A percentile compares a stretch with the other conserved stretches of the same genome.
Evolutionary conservation across 2,113 vertebrate species (phyloP).

Genomic region (Limanda limanda): DNA sequence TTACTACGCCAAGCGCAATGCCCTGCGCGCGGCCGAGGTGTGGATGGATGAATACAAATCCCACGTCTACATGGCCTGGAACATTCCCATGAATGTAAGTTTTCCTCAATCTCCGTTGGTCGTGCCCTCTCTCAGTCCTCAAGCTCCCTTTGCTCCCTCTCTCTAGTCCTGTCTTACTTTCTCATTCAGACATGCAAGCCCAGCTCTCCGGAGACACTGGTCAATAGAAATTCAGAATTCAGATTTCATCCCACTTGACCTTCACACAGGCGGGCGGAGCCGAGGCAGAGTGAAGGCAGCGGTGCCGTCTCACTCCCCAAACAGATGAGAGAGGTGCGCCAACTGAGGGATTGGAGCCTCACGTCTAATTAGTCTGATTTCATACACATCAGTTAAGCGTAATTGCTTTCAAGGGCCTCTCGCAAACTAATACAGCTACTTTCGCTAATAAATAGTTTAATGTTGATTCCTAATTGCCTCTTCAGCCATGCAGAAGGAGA

Average conservation of each 20-base stretch:
- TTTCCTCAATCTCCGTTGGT: constrained; percentile 13
- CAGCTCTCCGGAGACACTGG: constrained; percentile 21
- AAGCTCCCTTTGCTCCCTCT: background rate
- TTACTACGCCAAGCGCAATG: constrained; percentile 97
- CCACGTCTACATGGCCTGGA: constrained; percentile 99
- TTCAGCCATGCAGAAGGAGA: constrained; percentile 46
- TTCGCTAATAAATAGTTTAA: constrained; percentile 65
- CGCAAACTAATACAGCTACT: constrained; percentile 68
- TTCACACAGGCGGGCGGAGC: constrained; percentile 55
- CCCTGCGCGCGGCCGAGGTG: constrained; percentile 94
- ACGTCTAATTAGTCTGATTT: constrained; percentile 64
- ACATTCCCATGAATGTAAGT: constrained; percentile 97
- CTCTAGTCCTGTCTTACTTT: constrained; percentile 32
- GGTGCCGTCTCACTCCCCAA: constrained; percentile 25
- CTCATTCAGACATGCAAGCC: constrained; percentile 54
- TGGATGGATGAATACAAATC: constrained; percentile 99
- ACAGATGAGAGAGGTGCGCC: constrained; percentile 38
- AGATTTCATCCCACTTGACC: constrained; percentile 72
- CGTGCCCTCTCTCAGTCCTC: constrained; percentile 6
- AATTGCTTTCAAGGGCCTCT: constrained; percentile 75
- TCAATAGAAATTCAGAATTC: constrained; percentile 70
- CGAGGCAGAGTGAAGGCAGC: constrained; percentile 27
- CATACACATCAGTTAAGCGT: constrained; percentile 62
- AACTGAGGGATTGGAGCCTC: constrained; percentile 40
- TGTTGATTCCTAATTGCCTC: constrained; percentile 62